Evolutionary conservation across 2,888 invertebrate species (phyloP), one percentile per base, ranked within the genome.

Genomic region (Agrypnus murinus): DNA sequence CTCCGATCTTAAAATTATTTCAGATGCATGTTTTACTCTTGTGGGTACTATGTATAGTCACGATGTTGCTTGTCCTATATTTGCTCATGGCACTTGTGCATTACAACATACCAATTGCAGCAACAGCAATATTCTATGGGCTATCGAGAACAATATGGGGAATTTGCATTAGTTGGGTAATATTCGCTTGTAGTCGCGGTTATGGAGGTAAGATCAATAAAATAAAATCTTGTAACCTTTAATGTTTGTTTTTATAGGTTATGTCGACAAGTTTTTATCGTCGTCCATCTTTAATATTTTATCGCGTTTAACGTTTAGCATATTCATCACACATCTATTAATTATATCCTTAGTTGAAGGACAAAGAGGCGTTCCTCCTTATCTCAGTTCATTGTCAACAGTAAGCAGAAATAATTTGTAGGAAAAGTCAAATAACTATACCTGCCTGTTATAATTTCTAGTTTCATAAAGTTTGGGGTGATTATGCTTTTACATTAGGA

Each of bases 261-360:
- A 87, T 8, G 80, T 89, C 4, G 87, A 89, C 77, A 88, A 87
- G 86, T 86, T 89, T 71, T 81, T 89, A 0, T 88, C 88, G 0
- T 78, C 87, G 0, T 78, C 81, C 10, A 75, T 88, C 36, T 89
- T 89, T 86, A 87, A 88, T 80, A 81, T 89, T 9, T 84, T 89
- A 0, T 87, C 87, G 0, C 85, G 88, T 10, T 82, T 90, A 9
- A 88, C 89, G 0, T 90, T 87, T 73, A 88, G 88, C 7, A 86
- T 89, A 80, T 90, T 88, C 74, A 78, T 90, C 8, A 76, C 88
- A 0, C 90, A 90, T 78, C 77, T 87, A 9, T 82, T 86, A 0
- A 80, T 88, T 55, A 71, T 79, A 12, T 40, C 75, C 2, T 50
- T 77, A 8, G 75, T 73, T 34, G 57, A 78, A 14, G 82, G 75